Evolutionary conservation across 2,113 vertebrate species (phyloP).

Genomic region (Steatornis caripensis): DNA sequence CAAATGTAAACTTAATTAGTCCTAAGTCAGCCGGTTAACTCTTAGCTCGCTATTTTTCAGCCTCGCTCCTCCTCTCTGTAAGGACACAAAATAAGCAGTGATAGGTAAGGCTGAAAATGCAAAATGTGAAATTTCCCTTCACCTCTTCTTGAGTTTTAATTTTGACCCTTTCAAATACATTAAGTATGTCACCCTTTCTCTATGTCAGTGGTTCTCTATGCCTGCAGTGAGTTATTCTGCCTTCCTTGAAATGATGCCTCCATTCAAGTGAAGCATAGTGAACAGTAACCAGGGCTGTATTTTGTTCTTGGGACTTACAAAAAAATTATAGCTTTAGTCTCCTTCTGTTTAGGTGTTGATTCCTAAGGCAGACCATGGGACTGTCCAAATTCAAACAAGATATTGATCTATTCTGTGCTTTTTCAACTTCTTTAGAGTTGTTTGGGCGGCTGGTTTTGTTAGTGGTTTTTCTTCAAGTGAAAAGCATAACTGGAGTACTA

Average conservation of each 20-base stretch:
- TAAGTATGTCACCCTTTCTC: not conserved
- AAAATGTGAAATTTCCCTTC: not conserved
- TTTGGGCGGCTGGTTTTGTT: not conserved
- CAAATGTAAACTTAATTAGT: not conserved
- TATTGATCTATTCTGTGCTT: fast-evolving
- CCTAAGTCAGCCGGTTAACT: not conserved
- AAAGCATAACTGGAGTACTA: not conserved
- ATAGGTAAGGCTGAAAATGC: not conserved
- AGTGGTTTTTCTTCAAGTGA: not conserved
- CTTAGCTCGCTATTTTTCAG: not conserved
- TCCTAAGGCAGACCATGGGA: not conserved
- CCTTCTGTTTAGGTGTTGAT: not conserved
- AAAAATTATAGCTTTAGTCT: not conserved
- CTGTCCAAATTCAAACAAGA: not conserved
- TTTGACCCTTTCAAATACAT: not conserved
- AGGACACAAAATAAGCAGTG: not conserved
- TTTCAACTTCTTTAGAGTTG: not conserved
- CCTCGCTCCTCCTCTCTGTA: not conserved
- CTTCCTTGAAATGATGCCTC: not conserved
- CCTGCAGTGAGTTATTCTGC: not conserved
- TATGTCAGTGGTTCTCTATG: not conserved
- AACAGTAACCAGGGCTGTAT: not conserved
- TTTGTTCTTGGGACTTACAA: not conserved
- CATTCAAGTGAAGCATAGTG: not conserved
- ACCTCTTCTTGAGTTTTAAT: not conserved